These are phyloP conservation scores for Hoplostethus atlanticus DNA, from an alignment of 2,797 vertebrate species.

Conservation along the genomic window DNA sequence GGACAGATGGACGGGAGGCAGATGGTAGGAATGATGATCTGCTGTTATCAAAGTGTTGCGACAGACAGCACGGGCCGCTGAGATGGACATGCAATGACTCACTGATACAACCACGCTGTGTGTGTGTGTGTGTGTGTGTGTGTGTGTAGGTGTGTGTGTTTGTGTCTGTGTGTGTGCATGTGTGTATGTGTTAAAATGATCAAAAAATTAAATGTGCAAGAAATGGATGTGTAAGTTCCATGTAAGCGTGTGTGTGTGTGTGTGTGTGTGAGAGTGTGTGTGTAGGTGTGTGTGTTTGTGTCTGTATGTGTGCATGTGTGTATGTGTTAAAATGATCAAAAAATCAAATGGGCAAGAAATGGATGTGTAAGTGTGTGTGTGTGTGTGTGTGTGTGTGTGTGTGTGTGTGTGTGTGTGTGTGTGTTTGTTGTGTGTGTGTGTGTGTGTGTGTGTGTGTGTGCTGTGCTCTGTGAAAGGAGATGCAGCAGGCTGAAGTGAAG, in stretches of 20 bases:
- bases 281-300: too few species aligned
- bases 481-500: slow-evolving; percentile 9
- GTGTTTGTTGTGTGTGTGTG: not conserved
- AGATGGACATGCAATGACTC: slow-evolving; percentile 10
- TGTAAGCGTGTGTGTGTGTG: not conserved
- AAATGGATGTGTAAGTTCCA: not conserved
- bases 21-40: not conserved
- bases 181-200: slow-evolving; percentile 9
- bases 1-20: not conserved
- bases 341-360: too few species aligned
- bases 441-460: not conserved
- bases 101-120: not conserved
- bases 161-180: not conserved
- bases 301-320: too few species aligned
- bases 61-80: not conserved
- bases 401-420: not conserved
- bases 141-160: not conserved
- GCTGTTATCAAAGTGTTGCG: not conserved
- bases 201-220: slow-evolving; percentile 1
- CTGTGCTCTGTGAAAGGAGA: slow-evolving; percentile 2
- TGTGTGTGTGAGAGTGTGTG: too few species aligned
- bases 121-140: slow-evolving; percentile 2
- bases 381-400: not conserved
- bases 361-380: not conserved
- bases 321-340: too few species aligned